Conservation (phyloP, 2,888 invertebrate genomes). For the Ectropis crepuscularia region DNA sequence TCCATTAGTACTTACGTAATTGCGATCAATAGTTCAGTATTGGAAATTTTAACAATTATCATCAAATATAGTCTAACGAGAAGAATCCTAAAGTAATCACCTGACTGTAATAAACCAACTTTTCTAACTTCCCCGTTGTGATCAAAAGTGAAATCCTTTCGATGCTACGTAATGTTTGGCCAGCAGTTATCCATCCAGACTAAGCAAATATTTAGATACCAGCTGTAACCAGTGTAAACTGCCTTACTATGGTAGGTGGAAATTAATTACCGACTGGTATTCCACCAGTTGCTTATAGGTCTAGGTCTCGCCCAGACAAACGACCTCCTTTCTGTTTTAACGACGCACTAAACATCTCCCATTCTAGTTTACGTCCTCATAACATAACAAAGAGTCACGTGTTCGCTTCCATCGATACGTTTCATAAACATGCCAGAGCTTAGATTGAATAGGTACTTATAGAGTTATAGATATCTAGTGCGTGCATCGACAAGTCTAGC, state of each 20-base stretch:
- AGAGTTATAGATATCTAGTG: no score
- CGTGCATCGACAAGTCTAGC: no score
- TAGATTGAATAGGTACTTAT: background rate
- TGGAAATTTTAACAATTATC: no score
- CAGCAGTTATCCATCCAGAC: no score
- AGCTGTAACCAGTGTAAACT: background rate
- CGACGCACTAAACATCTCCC: constrained; percentile 17
- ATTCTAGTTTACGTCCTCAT: constrained; percentile 8
- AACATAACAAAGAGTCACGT: constrained; percentile 39
- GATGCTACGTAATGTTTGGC: background rate
- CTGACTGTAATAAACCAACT: no score
- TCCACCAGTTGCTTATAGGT: background rate
- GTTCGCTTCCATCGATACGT: constrained; percentile 41
- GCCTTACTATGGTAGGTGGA: background rate
- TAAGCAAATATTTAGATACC: background rate
- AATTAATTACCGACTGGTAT: background rate
- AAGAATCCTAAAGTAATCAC: no score
- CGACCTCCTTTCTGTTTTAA: constrained; percentile 13
- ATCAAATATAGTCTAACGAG: no score
- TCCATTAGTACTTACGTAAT: no score
- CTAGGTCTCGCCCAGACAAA: constrained; percentile 8
- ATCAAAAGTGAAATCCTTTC: background rate
- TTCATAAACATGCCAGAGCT: constrained; percentile 48
- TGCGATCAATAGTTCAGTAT: no score
- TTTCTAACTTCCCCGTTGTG: background rate